A percentile compares a stretch with the other conserved stretches of the same genome.
These are phyloP conservation scores for Blastobasis lacticolella DNA, from an alignment of 2,888 invertebrate species.

Conservation along the genomic window DNA sequence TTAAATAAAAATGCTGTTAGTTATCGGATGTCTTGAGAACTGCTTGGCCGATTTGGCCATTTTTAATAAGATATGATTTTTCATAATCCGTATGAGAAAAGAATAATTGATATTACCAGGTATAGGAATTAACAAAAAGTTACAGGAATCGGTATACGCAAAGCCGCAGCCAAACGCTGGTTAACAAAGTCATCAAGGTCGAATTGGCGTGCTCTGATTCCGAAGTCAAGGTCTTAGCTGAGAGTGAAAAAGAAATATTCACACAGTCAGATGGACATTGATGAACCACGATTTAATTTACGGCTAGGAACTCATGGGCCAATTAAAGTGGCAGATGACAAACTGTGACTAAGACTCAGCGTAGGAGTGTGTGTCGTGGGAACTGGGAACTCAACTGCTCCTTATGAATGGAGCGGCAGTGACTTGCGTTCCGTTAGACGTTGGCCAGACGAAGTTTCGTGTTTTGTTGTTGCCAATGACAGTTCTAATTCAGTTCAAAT, in stretches of 20 bases:
- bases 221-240: neutral
- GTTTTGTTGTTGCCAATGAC: no score
- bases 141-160: no score
- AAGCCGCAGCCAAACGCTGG: no score
- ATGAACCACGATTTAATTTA: slow-evolving; percentile 65
- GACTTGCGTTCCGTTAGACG: slow-evolving; percentile 34
- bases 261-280: slow-evolving; percentile 34
- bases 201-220: neutral
- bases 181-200: neutral
- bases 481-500: no score
- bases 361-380: slow-evolving; percentile 62
- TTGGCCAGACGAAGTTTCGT: slow-evolving; percentile 20
- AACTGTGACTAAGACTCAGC: slow-evolving; percentile 59
- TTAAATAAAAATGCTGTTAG: no score
- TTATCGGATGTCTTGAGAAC: no score
- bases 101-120: no score
- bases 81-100: no score
- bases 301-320: slow-evolving; percentile 57
- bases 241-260: slow-evolving; percentile 29
- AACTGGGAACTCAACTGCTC: slow-evolving; percentile 53
- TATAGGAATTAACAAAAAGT: no score
- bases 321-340: slow-evolving; percentile 68
- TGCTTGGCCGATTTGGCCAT: no score
- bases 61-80: no score
- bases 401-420: slow-evolving; percentile 13